These are phyloP conservation scores for Xestia rhomboidea DNA, from an alignment of 2,888 invertebrate species.

Conservation along the genomic window DNA sequence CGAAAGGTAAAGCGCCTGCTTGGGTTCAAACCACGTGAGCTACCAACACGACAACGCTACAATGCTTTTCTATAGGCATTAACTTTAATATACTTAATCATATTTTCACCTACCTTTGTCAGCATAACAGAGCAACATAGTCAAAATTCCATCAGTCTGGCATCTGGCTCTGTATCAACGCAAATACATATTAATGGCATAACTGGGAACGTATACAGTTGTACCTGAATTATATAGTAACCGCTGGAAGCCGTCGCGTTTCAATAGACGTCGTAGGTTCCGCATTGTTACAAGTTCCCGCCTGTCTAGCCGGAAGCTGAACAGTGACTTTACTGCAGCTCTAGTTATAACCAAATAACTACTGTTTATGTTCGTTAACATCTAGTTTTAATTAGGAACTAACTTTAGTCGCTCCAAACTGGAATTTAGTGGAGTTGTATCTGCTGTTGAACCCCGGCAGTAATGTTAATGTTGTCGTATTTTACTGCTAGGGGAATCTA, in stretches of 20 bases:
- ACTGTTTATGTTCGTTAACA: constrained; percentile 53
- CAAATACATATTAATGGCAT: constrained; percentile 62
- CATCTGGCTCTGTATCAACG: constrained; percentile 43
- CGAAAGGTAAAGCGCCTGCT: neutral
- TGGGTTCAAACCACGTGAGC: neutral
- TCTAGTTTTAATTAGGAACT: constrained; percentile 64
- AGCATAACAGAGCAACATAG: constrained; percentile 37
- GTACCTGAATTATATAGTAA: constrained; percentile 50
- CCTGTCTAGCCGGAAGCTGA: constrained; percentile 47
- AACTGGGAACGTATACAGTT: constrained; percentile 50
- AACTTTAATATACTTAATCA: constrained; percentile 2
- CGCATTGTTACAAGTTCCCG: constrained; percentile 59
- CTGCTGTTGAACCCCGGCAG: constrained; percentile 15
- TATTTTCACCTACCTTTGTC: constrained; percentile 19
- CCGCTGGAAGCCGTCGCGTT: constrained; percentile 64
- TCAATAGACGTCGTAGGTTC: constrained; percentile 66
- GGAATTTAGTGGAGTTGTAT: constrained; percentile 50
- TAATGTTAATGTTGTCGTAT: constrained; percentile 45
- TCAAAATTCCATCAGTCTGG: constrained; percentile 47
- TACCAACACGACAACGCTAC: neutral
- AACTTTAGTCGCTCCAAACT: constrained; percentile 52
- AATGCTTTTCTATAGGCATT: neutral
- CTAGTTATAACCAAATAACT: constrained; percentile 51
- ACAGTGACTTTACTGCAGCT: constrained; percentile 35
- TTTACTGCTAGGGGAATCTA: constrained; percentile 36